A percentile compares a stretch with the other conserved stretches of the same genome.
These are phyloP conservation scores for Lissocephala sabroskyi DNA, from an alignment of 2,888 invertebrate genomes.

Conservation along the genomic window DNA sequence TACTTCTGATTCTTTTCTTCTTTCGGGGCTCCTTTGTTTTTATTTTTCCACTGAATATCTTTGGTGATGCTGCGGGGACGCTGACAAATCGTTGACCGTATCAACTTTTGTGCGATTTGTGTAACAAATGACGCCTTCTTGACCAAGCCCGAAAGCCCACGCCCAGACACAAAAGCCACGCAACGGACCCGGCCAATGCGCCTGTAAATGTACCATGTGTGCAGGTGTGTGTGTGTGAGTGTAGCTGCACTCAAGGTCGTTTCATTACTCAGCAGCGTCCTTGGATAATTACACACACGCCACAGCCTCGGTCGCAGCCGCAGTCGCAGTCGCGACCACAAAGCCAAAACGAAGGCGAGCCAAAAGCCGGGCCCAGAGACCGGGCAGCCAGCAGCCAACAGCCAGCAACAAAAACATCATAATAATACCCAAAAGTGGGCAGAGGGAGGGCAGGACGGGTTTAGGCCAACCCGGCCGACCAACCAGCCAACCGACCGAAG, in stretches of 20 bases:
- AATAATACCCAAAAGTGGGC: constrained; percentile 34
- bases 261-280: constrained; percentile 65
- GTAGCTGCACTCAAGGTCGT: constrained; percentile 64
- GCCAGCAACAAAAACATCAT: constrained; percentile 41
- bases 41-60: too few species aligned
- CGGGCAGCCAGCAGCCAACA: constrained; percentile 22
- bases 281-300: constrained; percentile 67
- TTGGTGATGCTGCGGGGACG: constrained; percentile 51
- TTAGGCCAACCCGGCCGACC: constrained; percentile 2
- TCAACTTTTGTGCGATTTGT: constrained; percentile 56
- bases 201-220: constrained; percentile 19
- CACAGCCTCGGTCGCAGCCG: constrained; percentile 8
- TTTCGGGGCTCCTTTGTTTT: too few species aligned
- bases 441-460: constrained; percentile 9
- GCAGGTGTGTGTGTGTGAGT: constrained; percentile 9
- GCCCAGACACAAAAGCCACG: constrained; percentile 39
- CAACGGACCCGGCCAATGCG: constrained; percentile 6
- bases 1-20: too few species aligned
- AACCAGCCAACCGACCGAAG: constrained; percentile 12
- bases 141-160: constrained; percentile 25
- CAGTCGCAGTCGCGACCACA: constrained; percentile 17
- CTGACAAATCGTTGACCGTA: constrained; percentile 62
- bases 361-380: constrained; percentile 17
- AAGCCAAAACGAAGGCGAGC: constrained; percentile 34
- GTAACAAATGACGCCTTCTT: constrained; percentile 47